These are phyloP conservation scores for Zygothrica quintamaculata DNA, from an alignment of 2,888 invertebrate genomes.

Conservation along the genomic window DNA sequence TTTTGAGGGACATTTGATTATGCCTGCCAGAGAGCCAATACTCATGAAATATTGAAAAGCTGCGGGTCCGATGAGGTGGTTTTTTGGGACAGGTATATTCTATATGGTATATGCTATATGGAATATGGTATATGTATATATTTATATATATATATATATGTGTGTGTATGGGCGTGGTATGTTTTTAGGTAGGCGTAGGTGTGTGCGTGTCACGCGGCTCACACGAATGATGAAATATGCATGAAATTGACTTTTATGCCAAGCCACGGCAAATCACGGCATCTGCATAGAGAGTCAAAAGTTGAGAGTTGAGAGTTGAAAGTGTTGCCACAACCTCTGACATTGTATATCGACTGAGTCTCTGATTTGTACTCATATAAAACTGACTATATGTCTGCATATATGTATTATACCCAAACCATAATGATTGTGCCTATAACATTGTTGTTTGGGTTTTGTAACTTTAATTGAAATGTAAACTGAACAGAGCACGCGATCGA, in stretches of 20 bases:
- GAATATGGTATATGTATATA: no score
- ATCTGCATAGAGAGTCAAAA: constrained; percentile 54
- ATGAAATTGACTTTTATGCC: constrained; percentile 77
- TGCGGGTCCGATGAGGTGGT: constrained; percentile 47
- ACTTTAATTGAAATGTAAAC: constrained; percentile 79
- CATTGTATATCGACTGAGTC: no score
- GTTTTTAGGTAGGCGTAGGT: constrained; percentile 29
- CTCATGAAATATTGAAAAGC: constrained; percentile 77
- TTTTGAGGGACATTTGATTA: constrained; percentile 65
- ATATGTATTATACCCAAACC: no score
- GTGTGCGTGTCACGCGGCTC: constrained; percentile 51
- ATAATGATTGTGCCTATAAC: no score
- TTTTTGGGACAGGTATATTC: constrained; percentile 23
- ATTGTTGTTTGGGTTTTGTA: constrained; percentile 70
- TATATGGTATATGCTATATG: no score
- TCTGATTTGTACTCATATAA: no score
- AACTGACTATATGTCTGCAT: no score
- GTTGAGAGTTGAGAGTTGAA: constrained; percentile 15
- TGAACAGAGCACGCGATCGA: constrained; percentile 72
- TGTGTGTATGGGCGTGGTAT: constrained; percentile 39
- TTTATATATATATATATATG: no score
- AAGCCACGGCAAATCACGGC: constrained; percentile 76
- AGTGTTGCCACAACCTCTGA: constrained; percentile 13
- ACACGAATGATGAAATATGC: constrained; percentile 74
- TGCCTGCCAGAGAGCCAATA: constrained; percentile 65